Base-by-base conservation (phyloP, 1,140 invertebrate genomes). In the Globodera rostochiensis region DNA sequence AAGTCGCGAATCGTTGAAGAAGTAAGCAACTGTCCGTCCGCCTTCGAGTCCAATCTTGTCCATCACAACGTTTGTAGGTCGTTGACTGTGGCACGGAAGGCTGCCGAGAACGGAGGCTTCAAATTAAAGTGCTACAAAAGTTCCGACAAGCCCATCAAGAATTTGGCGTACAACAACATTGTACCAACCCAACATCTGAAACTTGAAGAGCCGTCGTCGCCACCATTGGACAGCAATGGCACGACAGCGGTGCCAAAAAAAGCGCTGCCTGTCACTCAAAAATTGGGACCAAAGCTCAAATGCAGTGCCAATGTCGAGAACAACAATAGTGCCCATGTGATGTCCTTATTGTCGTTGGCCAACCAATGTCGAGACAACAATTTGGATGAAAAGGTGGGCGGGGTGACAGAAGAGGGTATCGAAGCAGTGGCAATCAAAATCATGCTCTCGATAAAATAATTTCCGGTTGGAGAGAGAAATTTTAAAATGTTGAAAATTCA, bases 21-120 rank as follows among this genome's bases (percentile, higher is more conserved):
- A 88, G 71, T 80, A 3, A 7, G 25, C 47, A 21, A 79, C 36
- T 74, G 49, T 75, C 50, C 45, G 19, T 36, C 36, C 53, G 4
- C n/a, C 45, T 74, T 74, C 36, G 3, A 36, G 36, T 36, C 36
- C 36, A 36, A 1, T 2, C 36, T 74, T 50, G 21, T 9, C n/a
- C 6, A 21, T 8, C n/a, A 50, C 15, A 50, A 64, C 25, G 47
- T 47, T 66, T 36, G 36, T 50, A 78, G 77, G 53, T 86, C 84
- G 4, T 74, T 86, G n/a, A 88, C 86, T 19, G 75, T 83, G 5
- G 85, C 85, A 6, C 36, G 85, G 49, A 88, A 86, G 64, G 74
- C 73, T 47, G 84, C 86, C 0, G 85, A 86, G 74, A 86, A 88
- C 50, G 85, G 85, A 21, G 86, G 84, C 36, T 86, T 86, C 70